Evolutionary conservation across 2,888 invertebrate genomes (phyloP), one percentile per base, ranked within the genome.

Genomic region (Dryobotodes eremita): DNA sequence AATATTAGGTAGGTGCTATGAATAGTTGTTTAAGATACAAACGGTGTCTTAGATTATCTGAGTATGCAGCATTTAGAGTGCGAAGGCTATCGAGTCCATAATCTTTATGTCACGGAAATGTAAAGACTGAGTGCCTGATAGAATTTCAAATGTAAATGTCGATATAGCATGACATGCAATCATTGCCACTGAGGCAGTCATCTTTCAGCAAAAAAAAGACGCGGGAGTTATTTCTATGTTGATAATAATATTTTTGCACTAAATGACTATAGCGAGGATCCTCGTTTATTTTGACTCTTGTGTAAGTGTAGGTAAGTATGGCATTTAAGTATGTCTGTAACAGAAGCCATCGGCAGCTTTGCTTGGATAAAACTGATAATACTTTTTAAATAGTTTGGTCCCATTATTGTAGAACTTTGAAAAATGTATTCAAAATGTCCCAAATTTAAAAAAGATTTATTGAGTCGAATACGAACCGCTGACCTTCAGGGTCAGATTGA

Each of bases 61-160:
- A 70, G 71, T 80, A 85, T 83, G 80, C 80, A 79, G 83, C 82
- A 77, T 83, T 83, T 78, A 80, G 70, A 84, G 69, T 83, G 59
- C 82, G 88, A 87, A 88, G 88, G 89, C 72, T 85, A 79, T 76
- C 88, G 57, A 69, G 82, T 85, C 69, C 50, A 78, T 80, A 87
- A 85, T 80, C 71, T 85, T 69, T 75, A 65, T 77, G 82, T 69
- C 80, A 42, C 76, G 75, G 80, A 89, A 87, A 83, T 79, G 46
- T 79, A 64, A 75, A 74, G 71, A 82, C 70, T 13, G 48, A 69
- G 77, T 74, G 61, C 50, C 64, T 76, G 64, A 72, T 79, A 71
- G 71, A 75, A 83, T 75, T 82, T 73, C 53, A 77, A 85, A 79
- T 83, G 62, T 82, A 83, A 83, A 87, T 78, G 70, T 79, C 75